phyloP scores from a whole-genome alignment of 2,888 invertebrate species.

The Eupeodes latifasciatus region DNA sequence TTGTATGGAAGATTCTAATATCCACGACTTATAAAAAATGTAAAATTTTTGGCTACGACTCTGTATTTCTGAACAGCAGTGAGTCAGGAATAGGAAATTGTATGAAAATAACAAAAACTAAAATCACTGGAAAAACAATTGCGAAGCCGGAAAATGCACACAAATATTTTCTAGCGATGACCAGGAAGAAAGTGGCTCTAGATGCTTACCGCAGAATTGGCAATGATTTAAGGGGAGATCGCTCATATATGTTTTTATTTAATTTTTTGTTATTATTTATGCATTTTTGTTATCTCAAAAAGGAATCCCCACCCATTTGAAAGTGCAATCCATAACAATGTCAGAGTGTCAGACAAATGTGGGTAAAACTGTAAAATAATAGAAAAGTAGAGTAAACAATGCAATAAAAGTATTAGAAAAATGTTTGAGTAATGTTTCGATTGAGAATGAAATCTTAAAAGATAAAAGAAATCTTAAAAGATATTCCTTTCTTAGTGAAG shows the following conservation, averaged over 20 bases:
- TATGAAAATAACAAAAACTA: not conserved
- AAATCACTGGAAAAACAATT: conserved; percentile 24
- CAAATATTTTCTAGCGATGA: conserved; percentile 51
- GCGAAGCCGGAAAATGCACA: conserved; percentile 44
- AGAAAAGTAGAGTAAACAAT: not conserved
- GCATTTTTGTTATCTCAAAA: not conserved
- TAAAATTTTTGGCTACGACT: not conserved
- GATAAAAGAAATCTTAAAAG: too few species aligned
- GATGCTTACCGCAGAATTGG: not conserved
- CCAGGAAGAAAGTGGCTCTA: conserved; percentile 64
- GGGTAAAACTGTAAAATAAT: not conserved
- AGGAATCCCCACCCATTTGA: not conserved
- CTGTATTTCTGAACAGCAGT: not conserved
- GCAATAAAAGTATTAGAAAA: not conserved
- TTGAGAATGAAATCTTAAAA: too few species aligned
- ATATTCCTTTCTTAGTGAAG: too few species aligned
- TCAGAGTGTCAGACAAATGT: not conserved
- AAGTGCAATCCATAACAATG: conserved; percentile 7
- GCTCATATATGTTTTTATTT: conserved; percentile 48
- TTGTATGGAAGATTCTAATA: not conserved
- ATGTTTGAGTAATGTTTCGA: too few species aligned
- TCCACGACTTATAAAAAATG: not conserved
- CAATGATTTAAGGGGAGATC: conserved; percentile 53
- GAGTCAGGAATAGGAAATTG: conserved; percentile 32
- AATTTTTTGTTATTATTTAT: conserved; percentile 14